These are phyloP conservation scores for Druceiella hillmani DNA, from an alignment of 2,888 invertebrate genomes.

Conservation along the genomic window DNA sequence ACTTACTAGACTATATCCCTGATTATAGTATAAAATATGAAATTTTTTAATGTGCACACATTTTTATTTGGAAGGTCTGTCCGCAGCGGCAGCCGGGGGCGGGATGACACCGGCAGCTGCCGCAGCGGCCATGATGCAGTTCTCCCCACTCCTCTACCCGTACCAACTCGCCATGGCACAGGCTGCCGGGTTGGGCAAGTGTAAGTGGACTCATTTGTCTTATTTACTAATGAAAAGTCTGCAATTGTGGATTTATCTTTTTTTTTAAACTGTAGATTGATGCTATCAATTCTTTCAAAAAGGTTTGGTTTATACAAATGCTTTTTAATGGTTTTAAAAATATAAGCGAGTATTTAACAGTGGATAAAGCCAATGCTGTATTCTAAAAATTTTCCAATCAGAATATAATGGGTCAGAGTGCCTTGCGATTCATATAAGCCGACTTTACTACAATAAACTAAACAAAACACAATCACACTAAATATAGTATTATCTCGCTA, in stretches of 20 bases:
- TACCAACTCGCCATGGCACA: conserved; percentile 86
- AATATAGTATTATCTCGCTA: no score
- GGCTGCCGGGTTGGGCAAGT: conserved; percentile 54
- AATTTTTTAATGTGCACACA: conserved; percentile 8
- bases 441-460: no score
- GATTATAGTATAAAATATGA: conserved; percentile 7
- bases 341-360: no score
- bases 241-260: no score
- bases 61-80: conserved; percentile 38
- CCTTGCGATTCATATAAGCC: no score
- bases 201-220: conserved; percentile 2
- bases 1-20: no score
- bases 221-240: neutral
- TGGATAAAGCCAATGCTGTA: no score
- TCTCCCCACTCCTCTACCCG: conserved; percentile 81
- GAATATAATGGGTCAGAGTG: no score
- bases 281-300: neutral
- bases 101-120: conserved; percentile 61
- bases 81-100: conserved; percentile 42
- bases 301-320: no score
- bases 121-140: conserved; percentile 85
- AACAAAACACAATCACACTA: no score
- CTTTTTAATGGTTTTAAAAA: no score
- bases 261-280: neutral
- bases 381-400: no score